A percentile compares a stretch with the other conserved stretches of the same genome.
Conservation (phyloP, 2,888 invertebrate species). For the Meghimatium bilineatum region DNA sequence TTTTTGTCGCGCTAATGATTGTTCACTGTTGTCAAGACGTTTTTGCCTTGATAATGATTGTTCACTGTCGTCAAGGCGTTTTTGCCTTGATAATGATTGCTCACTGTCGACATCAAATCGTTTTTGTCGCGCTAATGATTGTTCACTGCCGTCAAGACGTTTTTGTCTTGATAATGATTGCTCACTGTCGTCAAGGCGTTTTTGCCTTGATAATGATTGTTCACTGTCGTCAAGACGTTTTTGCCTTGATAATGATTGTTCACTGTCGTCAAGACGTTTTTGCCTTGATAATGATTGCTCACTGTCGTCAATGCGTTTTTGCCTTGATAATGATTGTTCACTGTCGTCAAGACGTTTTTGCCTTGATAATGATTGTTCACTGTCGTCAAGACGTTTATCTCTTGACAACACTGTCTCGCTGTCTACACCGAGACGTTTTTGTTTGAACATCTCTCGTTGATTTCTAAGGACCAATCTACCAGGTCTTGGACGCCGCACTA, state of each 20-base stretch:
- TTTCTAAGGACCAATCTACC: not conserved
- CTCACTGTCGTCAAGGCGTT: not conserved
- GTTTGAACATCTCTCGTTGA: not conserved
- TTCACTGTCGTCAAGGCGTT: not conserved
- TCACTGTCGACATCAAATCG: not conserved
- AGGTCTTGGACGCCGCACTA: not conserved
- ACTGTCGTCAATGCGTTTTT: conserved; percentile 3
- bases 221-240: not conserved
- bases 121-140: not conserved
- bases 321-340: not conserved
- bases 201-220: not conserved
- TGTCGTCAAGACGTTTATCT: not conserved
- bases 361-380: not conserved
- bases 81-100: not conserved
- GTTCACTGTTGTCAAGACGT: not conserved
- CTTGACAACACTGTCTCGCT: not conserved
- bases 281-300: not conserved
- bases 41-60: not conserved
- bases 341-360: not conserved
- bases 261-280: not conserved
- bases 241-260: not conserved
- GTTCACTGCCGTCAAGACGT: not conserved
- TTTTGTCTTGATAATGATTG: not conserved
- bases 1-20: not conserved
- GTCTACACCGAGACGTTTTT: not conserved